A percentile compares a stretch with the other conserved stretches of the same genome.
Evolutionary conservation across 2,797 vertebrate species (phyloP).

Genomic region (Thaleichthys pacificus): DNA sequence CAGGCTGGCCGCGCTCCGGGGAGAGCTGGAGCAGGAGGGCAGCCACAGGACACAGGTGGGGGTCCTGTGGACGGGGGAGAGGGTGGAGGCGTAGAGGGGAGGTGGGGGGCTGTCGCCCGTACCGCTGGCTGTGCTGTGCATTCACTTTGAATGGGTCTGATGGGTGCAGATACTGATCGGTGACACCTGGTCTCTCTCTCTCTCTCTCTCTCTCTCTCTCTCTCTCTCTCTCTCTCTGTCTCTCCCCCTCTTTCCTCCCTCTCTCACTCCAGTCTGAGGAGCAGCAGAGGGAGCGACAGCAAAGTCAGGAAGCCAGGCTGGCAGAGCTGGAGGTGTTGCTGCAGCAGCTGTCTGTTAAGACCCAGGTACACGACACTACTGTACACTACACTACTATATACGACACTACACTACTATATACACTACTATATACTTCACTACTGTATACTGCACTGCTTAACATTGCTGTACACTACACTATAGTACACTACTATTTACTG

Average conservation of each 20-base stretch:
- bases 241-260: neutral
- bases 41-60: conserved; percentile 57
- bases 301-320: conserved; percentile 74
- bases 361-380: conserved; percentile 73
- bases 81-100: neutral
- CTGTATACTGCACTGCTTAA: too few relatives aligned
- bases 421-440: neutral
- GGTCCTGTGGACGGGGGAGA: neutral
- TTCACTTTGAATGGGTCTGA: neutral
- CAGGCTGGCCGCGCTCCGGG: conserved; percentile 54
- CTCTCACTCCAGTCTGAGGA: conserved; percentile 60
- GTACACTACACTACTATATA: neutral
- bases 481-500: too few relatives aligned
- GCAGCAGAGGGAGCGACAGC: conserved; percentile 65
- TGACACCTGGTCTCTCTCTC: neutral
- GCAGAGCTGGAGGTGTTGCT: conserved; percentile 76
- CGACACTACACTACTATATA: neutral
- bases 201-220: too few relatives aligned
- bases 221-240: neutral
- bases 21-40: conserved; percentile 60
- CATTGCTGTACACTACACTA: neutral
- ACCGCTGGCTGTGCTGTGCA: neutral
- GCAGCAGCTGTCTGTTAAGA: conserved; percentile 73
- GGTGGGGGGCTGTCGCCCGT: neutral
- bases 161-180: neutral